A percentile compares a stretch with the other conserved stretches of the same genome.
These are phyloP conservation scores for Chrysomallon squamiferum DNA, from an alignment of 1,140 invertebrate species.

Conservation along the genomic window DNA sequence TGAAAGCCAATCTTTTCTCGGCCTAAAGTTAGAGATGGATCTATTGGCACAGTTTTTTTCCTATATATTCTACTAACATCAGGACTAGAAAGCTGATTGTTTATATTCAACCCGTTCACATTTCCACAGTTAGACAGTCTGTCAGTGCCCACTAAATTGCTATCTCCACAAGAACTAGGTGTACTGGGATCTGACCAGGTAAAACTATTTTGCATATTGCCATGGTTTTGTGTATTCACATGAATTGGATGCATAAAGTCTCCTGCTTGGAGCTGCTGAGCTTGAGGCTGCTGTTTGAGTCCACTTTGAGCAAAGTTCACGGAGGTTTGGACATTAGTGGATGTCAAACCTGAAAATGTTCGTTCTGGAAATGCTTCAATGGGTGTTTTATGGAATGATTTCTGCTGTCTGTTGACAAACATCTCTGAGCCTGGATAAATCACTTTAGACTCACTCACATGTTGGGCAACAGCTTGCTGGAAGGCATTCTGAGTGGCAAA, in stretches of 20 bases:
- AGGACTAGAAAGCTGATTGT: not conserved
- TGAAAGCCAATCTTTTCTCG: not conserved
- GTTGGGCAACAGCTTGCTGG: not conserved
- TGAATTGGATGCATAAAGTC: slow-evolving; percentile 14
- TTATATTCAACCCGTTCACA: not conserved
- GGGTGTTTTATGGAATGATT: not conserved
- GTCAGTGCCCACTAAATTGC: not conserved
- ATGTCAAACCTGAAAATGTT: too few relatives aligned
- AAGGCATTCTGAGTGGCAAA: not conserved
- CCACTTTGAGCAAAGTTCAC: too few relatives aligned
- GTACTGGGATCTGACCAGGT: slow-evolving; percentile 18
- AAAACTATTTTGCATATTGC: not conserved
- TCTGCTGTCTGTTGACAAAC: not conserved
- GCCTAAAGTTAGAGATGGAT: not conserved
- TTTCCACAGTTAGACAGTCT: not conserved
- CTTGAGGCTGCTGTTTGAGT: not conserved
- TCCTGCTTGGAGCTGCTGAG: not conserved
- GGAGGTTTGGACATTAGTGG: too few relatives aligned
- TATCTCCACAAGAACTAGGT: slow-evolving; percentile 14
- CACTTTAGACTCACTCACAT: not conserved
- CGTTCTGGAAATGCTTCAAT: not conserved
- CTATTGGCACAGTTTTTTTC: not conserved
- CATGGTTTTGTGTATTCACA: slow-evolving; percentile 7
- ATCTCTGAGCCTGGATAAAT: not conserved
- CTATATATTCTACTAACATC: not conserved